Evolutionary conservation across 2,888 invertebrate genomes (phyloP).

Genomic region (Yponomeuta sedellus): DNA sequence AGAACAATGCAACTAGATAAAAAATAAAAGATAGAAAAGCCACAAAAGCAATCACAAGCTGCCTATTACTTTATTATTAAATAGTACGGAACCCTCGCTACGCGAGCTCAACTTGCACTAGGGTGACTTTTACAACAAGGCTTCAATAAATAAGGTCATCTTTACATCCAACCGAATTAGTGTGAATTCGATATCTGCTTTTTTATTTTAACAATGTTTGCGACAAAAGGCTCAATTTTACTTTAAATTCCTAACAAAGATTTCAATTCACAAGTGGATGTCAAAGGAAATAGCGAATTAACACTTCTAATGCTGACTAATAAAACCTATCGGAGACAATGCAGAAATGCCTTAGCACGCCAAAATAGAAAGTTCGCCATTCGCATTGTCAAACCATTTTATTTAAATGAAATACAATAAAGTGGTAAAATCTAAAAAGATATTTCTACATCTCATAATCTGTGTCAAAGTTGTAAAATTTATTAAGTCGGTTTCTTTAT

Average conservation of each 20-base stretch:
- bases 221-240: constrained; percentile 5
- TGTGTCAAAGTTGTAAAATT: too few species aligned
- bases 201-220: not conserved
- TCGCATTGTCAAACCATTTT: not conserved
- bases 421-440: too few species aligned
- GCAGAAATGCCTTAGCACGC: constrained; percentile 34
- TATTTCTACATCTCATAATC: too few species aligned
- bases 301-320: not conserved
- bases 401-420: not conserved
- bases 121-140: too few species aligned
- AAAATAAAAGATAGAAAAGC: too few species aligned
- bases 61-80: too few species aligned
- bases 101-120: too few species aligned
- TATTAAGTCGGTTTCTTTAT: too few species aligned
- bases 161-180: not conserved
- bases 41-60: too few species aligned
- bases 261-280: not conserved
- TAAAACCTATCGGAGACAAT: constrained; percentile 5
- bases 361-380: constrained; percentile 50
- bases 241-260: not conserved
- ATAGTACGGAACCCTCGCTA: too few species aligned
- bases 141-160: not conserved
- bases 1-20: too few species aligned
- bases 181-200: not conserved
- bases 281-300: constrained; percentile 1